Evolutionary conservation across 2,113 vertebrate genomes (phyloP), one percentile per base, ranked within the genome.

Genomic region (Corynorhinus townsendii): DNA sequence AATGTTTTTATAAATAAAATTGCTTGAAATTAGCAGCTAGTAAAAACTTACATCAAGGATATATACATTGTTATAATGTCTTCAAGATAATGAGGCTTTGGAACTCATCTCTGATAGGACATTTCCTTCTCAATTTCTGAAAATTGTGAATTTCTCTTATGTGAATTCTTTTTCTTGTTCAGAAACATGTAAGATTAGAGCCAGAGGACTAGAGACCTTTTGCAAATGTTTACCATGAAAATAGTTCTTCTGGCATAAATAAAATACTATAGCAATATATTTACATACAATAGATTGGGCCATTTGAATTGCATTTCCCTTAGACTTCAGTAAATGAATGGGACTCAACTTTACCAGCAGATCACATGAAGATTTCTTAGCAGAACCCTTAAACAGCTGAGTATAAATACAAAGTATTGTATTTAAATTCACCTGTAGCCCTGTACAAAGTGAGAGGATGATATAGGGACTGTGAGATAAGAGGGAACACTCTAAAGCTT

Each of bases 401-500:
- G 17, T 28, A 28, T 2, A 28, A 83, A 84, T 14, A 10, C 0
- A 43, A 49, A 30, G 0, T 0, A 1, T 4, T 59, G 1, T 0
- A 1, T 4, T 59, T 75, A n/a, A 47, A 71, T 11, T 12, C 40
- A 66, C 82, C 72, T 54, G 30, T 85, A 81, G 33, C 1, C 5
- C 81, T 72, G 66, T 7, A n/a, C 45, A 89, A 90, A 20, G 47
- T 4, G 45, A 40, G 38, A 80, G 19, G 28, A 94, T 52, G 72
- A 24, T 88, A 38, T 0, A 2, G 38, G n/a, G 72, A 14, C 35
- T 73, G 30, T 3, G 71, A 91, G 83, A 54, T 49, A 95, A 94
- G 54, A 69, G 72, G 86, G n/a, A 84, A 82, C 90, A 62, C 43
- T 86, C 71, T 95, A 66, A 76, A 96, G 19, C 68, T 33, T 66